Evolutionary conservation across 2,797 vertebrate genomes (phyloP).

Genomic region (Muscicapa comitata): DNA sequence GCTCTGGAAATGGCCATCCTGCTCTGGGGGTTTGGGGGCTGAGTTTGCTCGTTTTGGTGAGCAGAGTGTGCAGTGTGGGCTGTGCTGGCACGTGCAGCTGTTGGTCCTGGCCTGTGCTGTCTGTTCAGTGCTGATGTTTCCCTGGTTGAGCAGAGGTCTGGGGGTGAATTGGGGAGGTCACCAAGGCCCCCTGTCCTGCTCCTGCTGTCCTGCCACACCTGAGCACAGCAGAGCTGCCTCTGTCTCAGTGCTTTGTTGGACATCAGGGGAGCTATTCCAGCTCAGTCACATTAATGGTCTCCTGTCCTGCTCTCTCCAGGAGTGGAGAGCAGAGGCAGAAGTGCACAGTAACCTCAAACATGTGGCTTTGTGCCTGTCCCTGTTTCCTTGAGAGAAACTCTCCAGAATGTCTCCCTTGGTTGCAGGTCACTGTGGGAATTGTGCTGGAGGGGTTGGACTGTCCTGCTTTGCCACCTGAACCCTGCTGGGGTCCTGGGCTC

Average conservation of each 20-base stretch:
- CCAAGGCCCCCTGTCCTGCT: background rate
- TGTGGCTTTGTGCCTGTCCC: background rate
- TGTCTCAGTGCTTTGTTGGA: background rate
- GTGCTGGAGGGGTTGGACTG: background rate
- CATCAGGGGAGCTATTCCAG: fast-evolving
- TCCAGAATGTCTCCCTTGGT: background rate
- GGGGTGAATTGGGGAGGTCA: background rate
- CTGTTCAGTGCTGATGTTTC: fast-evolving
- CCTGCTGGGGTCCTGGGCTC: background rate
- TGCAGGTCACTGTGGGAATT: background rate
- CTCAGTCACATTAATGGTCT: fast-evolving
- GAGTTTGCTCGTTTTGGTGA: fast-evolving
- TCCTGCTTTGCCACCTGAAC: conserved; percentile 8
- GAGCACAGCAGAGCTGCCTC: background rate
- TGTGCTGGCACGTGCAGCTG: fast-evolving
- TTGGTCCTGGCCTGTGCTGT: fast-evolving
- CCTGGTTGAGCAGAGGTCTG: background rate
- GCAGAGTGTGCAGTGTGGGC: fast-evolving
- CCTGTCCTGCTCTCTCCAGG: background rate
- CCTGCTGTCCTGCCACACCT: background rate
- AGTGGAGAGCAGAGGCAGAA: background rate
- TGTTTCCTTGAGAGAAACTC: background rate
- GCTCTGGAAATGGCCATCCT: background rate
- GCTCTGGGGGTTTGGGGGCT: background rate
- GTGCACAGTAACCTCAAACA: fast-evolving